phyloP scores from a whole-genome alignment of 2,888 invertebrate species.

The Drosophila koepferae region DNA sequence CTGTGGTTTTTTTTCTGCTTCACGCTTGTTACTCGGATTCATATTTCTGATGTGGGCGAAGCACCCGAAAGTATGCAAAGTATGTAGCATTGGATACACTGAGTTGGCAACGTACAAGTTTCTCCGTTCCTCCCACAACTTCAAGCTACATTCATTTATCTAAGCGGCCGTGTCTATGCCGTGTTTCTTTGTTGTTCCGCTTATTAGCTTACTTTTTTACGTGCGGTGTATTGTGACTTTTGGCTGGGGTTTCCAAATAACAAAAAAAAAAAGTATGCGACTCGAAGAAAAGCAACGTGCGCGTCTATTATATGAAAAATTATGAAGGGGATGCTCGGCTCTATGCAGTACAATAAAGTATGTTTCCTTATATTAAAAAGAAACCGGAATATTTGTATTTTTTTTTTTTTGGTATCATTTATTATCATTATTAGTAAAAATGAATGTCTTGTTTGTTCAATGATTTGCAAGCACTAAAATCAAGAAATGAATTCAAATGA shows the following conservation, averaged over 20 bases:
- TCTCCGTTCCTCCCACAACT: slow-evolving; percentile 45
- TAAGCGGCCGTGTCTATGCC: slow-evolving; percentile 73
- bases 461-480: background rate
- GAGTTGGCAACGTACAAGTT: slow-evolving; percentile 20
- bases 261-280: slow-evolving; percentile 23
- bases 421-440: slow-evolving; percentile 73
- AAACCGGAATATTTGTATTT: slow-evolving; percentile 67
- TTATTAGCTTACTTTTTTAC: slow-evolving; percentile 69
- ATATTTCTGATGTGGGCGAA: slow-evolving; percentile 43
- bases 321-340: slow-evolving; percentile 19
- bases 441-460: slow-evolving; percentile 13
- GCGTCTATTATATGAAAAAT: slow-evolving; percentile 34
- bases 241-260: slow-evolving; percentile 3
- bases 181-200: slow-evolving; percentile 68
- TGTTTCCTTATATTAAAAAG: slow-evolving; percentile 71
- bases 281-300: slow-evolving; percentile 26
- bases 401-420: slow-evolving; percentile 77
- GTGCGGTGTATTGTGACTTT: slow-evolving; percentile 43
- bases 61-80: slow-evolving; percentile 69
- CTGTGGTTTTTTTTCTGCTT: slow-evolving; percentile 55
- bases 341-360: slow-evolving; percentile 61
- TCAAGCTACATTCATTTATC: slow-evolving; percentile 69
- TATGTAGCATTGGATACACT: slow-evolving; percentile 55
- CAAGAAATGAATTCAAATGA: background rate
- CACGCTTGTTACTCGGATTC: slow-evolving; percentile 69